Evolutionary conservation across 37 sponge, comb jelly and placozoan species (phyloP), one percentile per base, ranked within the genome.

Genomic region (Halichondria panicea): DNA sequence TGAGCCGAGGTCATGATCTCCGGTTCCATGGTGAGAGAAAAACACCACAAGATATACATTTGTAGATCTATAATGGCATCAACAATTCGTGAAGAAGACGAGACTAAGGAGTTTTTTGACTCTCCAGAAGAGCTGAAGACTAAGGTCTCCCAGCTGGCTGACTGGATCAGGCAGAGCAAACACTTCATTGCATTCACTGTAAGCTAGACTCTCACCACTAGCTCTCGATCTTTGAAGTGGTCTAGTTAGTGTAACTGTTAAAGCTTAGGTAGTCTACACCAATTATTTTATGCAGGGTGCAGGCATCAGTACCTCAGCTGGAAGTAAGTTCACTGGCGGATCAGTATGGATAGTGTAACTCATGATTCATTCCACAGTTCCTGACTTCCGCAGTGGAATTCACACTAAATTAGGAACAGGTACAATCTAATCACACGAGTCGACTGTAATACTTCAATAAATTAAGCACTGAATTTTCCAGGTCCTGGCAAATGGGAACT

Each of bases 381-480:
- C 91, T 46, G 91, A 90, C 76, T 90, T 90, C 45, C 85, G 91
- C 37, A 90, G 91, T 84, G 91, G 91, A 13, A 90, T 90, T 55
- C 36, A 84, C 77, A 90, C 91, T 12, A 58, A 46, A 31, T 35
- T 90, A 36, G 70, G 69, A 50, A 90, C 91, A 69, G 89, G 84
- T 83, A 48, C 28, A 30, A 24, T n/a, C n/a, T 41, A 63, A 4
- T 61, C 25, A 52, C 25, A 61, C 3, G 35, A 44, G 46, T 68
- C 22, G 39, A 43, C 30, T n/a, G n/a, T n/a, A n/a, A n/a, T n/a
- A n/a, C n/a, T n/a, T n/a, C n/a, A n/a, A n/a, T n/a, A n/a, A n/a
- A n/a, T n/a, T n/a, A n/a, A n/a, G n/a, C n/a, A n/a, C n/a, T n/a
- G n/a, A 48, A 48, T 48, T 18, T 48, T 11, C 15, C 38, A 83